Evolutionary conservation across 2,797 vertebrate genomes (phyloP), one percentile per base, ranked within the genome.

Genomic region (Valencia hispanica): DNA sequence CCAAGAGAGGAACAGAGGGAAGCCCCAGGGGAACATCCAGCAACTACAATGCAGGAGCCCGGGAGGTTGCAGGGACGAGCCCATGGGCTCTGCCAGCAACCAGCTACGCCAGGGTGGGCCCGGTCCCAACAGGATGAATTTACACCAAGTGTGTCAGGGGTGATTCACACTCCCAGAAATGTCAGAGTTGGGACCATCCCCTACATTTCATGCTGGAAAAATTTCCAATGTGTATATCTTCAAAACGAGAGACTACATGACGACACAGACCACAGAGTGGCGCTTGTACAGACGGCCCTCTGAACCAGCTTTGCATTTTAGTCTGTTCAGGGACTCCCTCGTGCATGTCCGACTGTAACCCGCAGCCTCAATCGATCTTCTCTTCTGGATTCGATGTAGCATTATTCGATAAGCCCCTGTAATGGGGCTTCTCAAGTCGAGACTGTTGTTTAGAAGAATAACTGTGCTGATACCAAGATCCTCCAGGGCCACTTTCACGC

Each of bases 341-440:
- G 47, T 70, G 78, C 43, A 75, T 0, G 57, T 48, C 12, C 80
- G 79, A 30, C 43, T 75, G 82, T 80, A 88, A 55, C 89, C 84
- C 68, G 84, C 74, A 0, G 84, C 86, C 39, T 95, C 94, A 80
- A 83, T 84, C 0, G 81, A 84, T 27, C 66, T 84, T 69, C 84
- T 91, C 84, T 85, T 94, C 77, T 95, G 95, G 51, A 90, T 71
- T 15, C 92, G 93, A 75, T 95, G 94, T n/a, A 95, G 59, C 20
- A 95, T 53, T 72, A 95, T 95, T 51, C 88, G 76, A 73, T 96
- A 96, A 10, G 88, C 72, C 1, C 95, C 95, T 0, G 91, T 95
- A 5, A 96, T 41, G 1, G 94, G 86, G 71, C 89, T 94, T n/a
- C 83, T 89, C 45, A 92, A 57, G 77, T 94, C 91, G 0, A 80